These are phyloP conservation scores for Scalopus aquaticus DNA, from an alignment of 2,113 vertebrate genomes.

Conservation along the genomic window DNA sequence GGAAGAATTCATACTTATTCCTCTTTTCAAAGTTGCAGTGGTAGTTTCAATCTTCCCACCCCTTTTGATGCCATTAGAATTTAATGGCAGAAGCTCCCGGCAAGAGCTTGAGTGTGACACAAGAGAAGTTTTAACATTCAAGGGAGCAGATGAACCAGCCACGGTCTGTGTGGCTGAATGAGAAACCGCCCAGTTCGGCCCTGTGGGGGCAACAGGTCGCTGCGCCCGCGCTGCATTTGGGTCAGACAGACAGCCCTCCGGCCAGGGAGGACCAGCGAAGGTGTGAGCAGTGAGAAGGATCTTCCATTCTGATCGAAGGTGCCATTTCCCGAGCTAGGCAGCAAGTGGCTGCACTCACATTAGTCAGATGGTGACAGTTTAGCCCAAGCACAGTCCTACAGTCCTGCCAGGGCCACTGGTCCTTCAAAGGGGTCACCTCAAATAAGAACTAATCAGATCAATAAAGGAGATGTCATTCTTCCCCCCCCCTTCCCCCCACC, in stretches of 20 bases:
- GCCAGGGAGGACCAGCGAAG: constrained; percentile 16
- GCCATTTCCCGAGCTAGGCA: background rate
- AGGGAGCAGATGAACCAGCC: constrained; percentile 65
- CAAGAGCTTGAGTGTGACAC: background rate
- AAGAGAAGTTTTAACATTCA: constrained; percentile 75
- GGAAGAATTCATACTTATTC: constrained; percentile 21
- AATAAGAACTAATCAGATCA: background rate
- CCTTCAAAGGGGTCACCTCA: background rate
- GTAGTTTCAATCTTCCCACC: background rate
- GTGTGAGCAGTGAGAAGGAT: background rate
- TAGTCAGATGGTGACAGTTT: background rate
- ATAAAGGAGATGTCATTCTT: background rate
- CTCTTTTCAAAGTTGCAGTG: background rate
- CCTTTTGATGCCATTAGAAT: constrained; percentile 51
- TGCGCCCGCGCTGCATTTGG: constrained; percentile 52
- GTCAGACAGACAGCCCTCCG: constrained; percentile 14
- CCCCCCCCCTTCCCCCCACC: no score
- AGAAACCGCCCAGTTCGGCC: constrained; percentile 66
- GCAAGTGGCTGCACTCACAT: background rate
- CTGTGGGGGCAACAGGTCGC: constrained; percentile 48
- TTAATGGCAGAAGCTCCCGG: constrained; percentile 40
- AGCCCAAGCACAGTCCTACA: background rate
- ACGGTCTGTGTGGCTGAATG: constrained; percentile 65
- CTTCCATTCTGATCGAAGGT: background rate
- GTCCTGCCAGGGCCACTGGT: background rate